Percentiles rank a stretch among this genome's conserved stretches.
Evolutionary conservation across 2,888 invertebrate genomes (phyloP).

Genomic region (Orchesella flavescens): DNA sequence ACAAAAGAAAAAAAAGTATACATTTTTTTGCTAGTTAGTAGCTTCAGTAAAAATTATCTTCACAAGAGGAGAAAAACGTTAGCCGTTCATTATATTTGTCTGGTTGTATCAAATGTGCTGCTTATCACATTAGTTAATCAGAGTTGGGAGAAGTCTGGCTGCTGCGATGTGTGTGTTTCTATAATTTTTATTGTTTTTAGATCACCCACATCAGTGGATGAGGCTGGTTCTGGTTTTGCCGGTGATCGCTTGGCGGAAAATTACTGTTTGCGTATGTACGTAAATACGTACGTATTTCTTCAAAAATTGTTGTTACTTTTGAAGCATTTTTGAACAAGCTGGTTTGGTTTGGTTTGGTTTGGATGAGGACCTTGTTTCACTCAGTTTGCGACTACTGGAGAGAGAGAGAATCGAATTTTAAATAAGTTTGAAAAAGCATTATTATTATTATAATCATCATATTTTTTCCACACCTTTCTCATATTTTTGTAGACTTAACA

Average conservation of each 20-base stretch:
- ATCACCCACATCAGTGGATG: background rate
- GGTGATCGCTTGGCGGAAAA: background rate
- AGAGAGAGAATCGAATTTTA: background rate
- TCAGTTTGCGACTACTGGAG: background rate
- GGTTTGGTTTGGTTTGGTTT: too few species aligned
- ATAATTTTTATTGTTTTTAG: background rate
- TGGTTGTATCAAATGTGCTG: too few species aligned
- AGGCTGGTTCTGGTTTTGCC: too few species aligned
- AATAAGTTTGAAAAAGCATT: constrained; percentile 31
- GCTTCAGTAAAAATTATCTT: too few species aligned
- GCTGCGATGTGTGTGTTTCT: background rate
- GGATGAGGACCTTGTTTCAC: background rate
- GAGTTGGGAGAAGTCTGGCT: too few species aligned
- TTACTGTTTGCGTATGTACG: background rate
- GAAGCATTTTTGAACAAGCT: background rate
- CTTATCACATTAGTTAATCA: too few species aligned
- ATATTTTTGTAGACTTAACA: constrained; percentile 23
- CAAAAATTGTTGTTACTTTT: background rate
- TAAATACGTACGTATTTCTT: too few species aligned
- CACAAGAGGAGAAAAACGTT: too few species aligned
- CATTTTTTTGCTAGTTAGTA: too few species aligned
- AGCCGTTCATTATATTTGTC: too few species aligned
- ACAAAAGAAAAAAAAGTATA: too few species aligned
- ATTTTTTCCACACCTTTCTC: constrained; percentile 41
- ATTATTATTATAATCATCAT: constrained; percentile 21